Base-by-base conservation (phyloP, 2,888 invertebrate genomes). In the Ochropacha duplaris region DNA sequence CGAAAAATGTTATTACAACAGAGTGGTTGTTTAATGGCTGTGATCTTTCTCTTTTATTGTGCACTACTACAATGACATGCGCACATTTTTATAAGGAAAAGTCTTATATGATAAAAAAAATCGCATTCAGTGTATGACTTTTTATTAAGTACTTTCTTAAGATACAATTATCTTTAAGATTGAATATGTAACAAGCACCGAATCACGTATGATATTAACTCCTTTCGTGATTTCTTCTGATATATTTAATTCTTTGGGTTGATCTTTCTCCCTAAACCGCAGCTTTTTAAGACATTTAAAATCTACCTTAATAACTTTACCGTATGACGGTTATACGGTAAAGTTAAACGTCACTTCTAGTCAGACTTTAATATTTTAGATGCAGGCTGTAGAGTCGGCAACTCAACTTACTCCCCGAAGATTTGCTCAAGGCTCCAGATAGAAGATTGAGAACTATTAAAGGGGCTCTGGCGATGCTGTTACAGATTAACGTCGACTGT, bases 371-470 rank as follows among this genome's bases (percentile, higher is more conserved):
- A 34, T 60, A 61, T 71, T 68, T 72, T 76, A 65, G 62, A 59
- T 59, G n/a, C 61, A 26, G 65, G 60, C 51, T 59, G 56, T 61
- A 51, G 51, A 54, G 63, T 63, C 65, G 60, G 59, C 57, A 60
- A 58, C 57, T 54, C 55, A 55, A 54, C 57, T 56, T 50, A 64
- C 61, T 78, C 78, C 76, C 79, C 60, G 57, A 66, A 80, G 81
- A 76, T 81, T 84, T 81, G 69, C 72, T 69, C 73, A 64, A 63
- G 70, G 68, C 70, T 77, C 65, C 73, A 66, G 71, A 73, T 67
- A 66, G 76, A 79, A 84, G 81, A 83, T 83, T 81, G 80, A 73
- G 75, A 79, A 81, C 82, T 82, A 84, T 84, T 83, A 82, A 80
- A 75, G 72, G 65, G 68, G 66, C 61, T 68, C 68, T 64, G 65